These are phyloP conservation scores for Scortum barcoo DNA, from an alignment of 2,113 vertebrate species.

Conservation along the genomic window DNA sequence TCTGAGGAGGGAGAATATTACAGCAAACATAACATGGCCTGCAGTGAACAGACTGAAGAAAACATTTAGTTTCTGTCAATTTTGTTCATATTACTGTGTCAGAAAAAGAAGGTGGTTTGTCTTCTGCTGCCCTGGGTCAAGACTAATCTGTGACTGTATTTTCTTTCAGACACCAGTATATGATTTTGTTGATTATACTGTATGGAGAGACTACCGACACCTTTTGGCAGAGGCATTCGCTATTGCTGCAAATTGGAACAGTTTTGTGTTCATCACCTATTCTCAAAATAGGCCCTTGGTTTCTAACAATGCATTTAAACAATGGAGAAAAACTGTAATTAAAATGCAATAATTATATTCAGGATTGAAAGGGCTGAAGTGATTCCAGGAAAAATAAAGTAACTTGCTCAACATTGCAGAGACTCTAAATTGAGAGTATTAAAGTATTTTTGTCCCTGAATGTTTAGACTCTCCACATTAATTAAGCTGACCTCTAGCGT, in stretches of 20 bases:
- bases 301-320: not conserved
- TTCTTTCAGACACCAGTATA: not conserved
- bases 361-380: not conserved
- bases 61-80: not conserved
- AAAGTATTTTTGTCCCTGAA: conserved; percentile 4
- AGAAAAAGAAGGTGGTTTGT: not conserved
- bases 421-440: not conserved
- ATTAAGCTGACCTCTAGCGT: conserved; percentile 33
- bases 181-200: not conserved
- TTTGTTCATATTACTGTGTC: not conserved
- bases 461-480: conserved; percentile 2
- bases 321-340: not conserved
- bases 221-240: not conserved
- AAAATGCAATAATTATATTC: not conserved
- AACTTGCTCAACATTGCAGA: not conserved
- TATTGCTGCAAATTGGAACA: not conserved
- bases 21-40: not conserved
- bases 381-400: not conserved
- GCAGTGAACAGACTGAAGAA: not conserved
- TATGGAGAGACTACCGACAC: not conserved
- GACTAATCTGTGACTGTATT: not conserved
- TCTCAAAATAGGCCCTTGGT: not conserved
- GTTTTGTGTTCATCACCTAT: not conserved
- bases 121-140: not conserved
- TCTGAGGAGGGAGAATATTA: not conserved